Base-by-base conservation (phyloP, 2,888 invertebrate genomes). In the Sarcophaga caerulescens region DNA sequence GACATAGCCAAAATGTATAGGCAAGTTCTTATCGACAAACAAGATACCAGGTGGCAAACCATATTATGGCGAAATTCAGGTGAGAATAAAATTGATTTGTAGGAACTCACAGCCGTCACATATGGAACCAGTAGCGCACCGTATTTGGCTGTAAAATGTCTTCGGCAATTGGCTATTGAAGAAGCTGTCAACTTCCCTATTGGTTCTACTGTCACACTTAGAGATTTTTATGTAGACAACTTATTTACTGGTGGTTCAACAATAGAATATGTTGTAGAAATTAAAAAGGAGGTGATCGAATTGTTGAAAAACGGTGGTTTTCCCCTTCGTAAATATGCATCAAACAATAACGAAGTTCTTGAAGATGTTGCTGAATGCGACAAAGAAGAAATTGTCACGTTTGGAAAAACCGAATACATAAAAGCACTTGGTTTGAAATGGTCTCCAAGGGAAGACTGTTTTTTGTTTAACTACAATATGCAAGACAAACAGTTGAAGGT, bases 171-270 rank as follows among this genome's bases (percentile, higher is more conserved):
- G n/a, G 69, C 68, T 21, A n/a, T 6, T 21, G 68, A 76, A 65
- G 6, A 70, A 8, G 44, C 21, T 4, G 8, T 21, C 10, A 25
- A 3, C 11, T 75, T 19, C 35, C 89, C 89, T 3, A 12, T 85
- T 14, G 89, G 87, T 14, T 47, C 87, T 4, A 74, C 47, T 19
- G 68, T 77, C 4, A 68, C 88, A 4, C 60, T 69, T 2, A 76
- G 57, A 0, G 85, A 89, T 66, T 88, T 89, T 78, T 89, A 89
- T 25, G 86, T 89, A 14, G 88, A 88, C 44, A 88, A 89, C 77
- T 69, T 88, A 19, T 68, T 89, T 3, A 84, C 87, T 19, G 85
- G 87, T 10, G 82, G 71, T 35, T 35, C 35, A 84, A 21, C 25
- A 52, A 83, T 69, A 2, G 23, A 82, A 47, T 62, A 88, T 75